Conservation (phyloP, 2,888 invertebrate species). For the Odontocerum albicorne region DNA sequence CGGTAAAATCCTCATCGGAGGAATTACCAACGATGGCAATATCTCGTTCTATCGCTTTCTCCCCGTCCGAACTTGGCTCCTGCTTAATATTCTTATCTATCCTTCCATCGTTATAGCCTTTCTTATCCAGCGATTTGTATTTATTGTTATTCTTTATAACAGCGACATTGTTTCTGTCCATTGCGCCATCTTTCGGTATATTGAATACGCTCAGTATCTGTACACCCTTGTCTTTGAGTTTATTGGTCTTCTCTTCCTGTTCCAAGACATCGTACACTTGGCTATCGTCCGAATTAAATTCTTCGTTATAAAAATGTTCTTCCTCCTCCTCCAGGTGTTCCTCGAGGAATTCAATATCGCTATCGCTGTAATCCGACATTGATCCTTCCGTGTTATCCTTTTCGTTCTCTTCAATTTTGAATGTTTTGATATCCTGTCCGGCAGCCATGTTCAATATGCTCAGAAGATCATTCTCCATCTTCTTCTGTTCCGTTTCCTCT, state of each 20-base stretch:
- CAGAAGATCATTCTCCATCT: slow-evolving; percentile 4
- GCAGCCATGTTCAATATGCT: slow-evolving; percentile 5
- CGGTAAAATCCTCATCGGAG: slow-evolving; percentile 16
- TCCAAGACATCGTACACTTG: slow-evolving; percentile 18
- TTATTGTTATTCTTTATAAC: too few species aligned
- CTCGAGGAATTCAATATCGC: slow-evolving; percentile 11
- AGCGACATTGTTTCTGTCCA: neutral
- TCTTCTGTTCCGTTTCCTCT: neutral
- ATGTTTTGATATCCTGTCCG: neutral
- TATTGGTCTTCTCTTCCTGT: neutral
- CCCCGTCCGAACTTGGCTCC: too few species aligned
- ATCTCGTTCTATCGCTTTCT: neutral
- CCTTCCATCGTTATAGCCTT: too few species aligned
- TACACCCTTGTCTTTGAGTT: neutral
- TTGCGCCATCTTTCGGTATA: neutral
- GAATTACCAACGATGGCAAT: neutral
- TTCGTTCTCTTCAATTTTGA: neutral
- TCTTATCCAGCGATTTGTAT: too few species aligned
- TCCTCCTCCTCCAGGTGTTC: slow-evolving; percentile 25
- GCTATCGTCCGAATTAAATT: slow-evolving; percentile 5
- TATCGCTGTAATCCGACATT: slow-evolving; percentile 7
- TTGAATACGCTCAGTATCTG: neutral
- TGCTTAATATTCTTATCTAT: too few species aligned
- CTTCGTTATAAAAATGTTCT: slow-evolving; percentile 12
- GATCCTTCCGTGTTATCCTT: neutral